Evolutionary conservation across 2,797 vertebrate genomes (phyloP).

Genomic region (Lycodopsis pacificus): DNA sequence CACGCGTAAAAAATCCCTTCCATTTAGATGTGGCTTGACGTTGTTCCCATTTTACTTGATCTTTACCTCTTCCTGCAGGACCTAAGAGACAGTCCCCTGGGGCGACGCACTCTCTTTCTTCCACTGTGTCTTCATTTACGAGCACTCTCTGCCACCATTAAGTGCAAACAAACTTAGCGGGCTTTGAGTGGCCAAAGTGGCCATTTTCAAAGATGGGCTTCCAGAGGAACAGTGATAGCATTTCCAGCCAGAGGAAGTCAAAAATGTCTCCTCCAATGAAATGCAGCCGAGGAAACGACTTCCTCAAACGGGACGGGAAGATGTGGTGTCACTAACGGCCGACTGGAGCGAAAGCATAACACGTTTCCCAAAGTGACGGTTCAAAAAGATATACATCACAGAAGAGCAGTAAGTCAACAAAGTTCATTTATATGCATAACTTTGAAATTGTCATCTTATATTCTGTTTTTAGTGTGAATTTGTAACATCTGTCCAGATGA

Average conservation of each 20-base stretch:
- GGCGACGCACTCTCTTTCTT: conserved; percentile 18
- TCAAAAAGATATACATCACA: conserved; percentile 2
- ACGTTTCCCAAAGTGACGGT: neutral
- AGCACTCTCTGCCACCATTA: conserved; percentile 49
- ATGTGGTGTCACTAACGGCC: conserved; percentile 3
- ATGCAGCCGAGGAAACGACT: conserved; percentile 28
- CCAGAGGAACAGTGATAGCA: conserved; percentile 31
- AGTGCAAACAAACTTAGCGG: conserved; percentile 45
- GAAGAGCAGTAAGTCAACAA: neutral
- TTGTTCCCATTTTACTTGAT: conserved; percentile 20
- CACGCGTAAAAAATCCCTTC: conserved; percentile 4
- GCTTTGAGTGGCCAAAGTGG: conserved; percentile 39
- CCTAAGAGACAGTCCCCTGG: conserved; percentile 23
- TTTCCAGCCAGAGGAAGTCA: conserved; percentile 41
- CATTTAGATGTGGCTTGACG: conserved; percentile 7
- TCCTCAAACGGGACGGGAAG: conserved; percentile 7
- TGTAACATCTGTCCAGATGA: neutral
- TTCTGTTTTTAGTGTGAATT: neutral
- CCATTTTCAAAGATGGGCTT: conserved; percentile 51
- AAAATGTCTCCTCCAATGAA: neutral
- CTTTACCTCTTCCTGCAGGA: conserved; percentile 32
- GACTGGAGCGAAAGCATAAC: conserved; percentile 7
- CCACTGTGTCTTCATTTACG: conserved; percentile 46
- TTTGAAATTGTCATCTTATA: neutral
- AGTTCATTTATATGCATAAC: neutral